Evolutionary conservation across 2,113 vertebrate species (phyloP).

Genomic region (Hydrolagus affinis): DNA sequence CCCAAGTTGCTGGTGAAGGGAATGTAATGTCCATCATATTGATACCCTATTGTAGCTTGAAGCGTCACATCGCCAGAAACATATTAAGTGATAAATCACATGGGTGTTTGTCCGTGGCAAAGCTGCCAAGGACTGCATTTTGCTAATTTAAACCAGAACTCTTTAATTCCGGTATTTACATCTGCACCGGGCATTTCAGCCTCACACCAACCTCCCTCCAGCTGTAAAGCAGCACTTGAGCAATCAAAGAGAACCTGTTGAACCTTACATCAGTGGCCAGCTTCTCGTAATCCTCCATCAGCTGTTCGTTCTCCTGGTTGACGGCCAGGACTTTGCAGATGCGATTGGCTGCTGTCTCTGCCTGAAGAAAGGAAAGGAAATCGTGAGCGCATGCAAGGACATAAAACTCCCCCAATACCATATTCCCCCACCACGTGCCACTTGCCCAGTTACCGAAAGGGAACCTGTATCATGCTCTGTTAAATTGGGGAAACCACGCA

Average conservation of each 20-base stretch:
- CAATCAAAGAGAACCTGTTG: neutral
- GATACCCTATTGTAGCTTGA: too few relatives aligned
- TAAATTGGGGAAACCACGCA: neutral
- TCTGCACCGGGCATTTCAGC: neutral
- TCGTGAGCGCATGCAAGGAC: neutral
- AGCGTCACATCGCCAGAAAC: too few relatives aligned
- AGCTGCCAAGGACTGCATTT: too few relatives aligned
- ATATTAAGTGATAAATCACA: too few relatives aligned
- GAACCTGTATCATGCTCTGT: neutral
- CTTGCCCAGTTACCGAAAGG: neutral
- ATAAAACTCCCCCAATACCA: neutral
- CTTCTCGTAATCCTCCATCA: conserved; percentile 98
- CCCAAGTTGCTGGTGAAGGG: too few relatives aligned
- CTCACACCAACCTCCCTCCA: neutral
- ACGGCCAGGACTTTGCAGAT: conserved; percentile 98
- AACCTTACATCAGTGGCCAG: conserved; percentile 93
- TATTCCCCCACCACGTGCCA: neutral
- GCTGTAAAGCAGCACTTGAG: neutral
- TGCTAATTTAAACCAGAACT: neutral
- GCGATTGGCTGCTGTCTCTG: conserved; percentile 95
- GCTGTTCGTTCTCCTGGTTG: conserved; percentile 97
- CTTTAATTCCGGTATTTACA: neutral
- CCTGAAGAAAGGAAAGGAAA: conserved; percentile 55
- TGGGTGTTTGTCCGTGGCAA: too few relatives aligned
- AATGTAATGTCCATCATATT: too few relatives aligned